A percentile compares a stretch with the other conserved stretches of the same genome.
Evolutionary conservation across 1,140 invertebrate species (phyloP).

Genomic region (Oreohelix idahoensis): DNA sequence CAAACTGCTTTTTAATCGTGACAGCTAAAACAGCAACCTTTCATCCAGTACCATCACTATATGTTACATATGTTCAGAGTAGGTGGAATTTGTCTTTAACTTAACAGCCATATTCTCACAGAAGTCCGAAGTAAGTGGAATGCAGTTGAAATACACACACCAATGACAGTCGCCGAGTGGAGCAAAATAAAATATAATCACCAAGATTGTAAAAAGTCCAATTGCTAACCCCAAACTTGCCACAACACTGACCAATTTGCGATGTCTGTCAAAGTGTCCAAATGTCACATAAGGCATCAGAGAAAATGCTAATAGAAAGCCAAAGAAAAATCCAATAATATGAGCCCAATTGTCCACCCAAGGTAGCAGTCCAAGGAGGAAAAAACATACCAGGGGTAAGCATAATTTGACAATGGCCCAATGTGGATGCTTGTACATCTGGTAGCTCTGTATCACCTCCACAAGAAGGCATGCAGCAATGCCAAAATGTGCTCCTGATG

Average conservation of each 20-base stretch:
- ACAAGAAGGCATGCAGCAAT: conserved; percentile 92
- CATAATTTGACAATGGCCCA: conserved; percentile 85
- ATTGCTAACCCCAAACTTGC: conserved; percentile 83
- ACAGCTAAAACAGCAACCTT: no score
- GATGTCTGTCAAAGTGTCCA: conserved; percentile 83
- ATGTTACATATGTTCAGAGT: no score
- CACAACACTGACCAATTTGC: conserved; percentile 83
- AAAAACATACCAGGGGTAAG: conserved; percentile 82
- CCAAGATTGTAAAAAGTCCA: conserved; percentile 83
- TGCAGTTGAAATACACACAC: conserved; percentile 93
- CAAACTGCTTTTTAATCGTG: no score
- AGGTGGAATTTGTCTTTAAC: conserved; percentile 59
- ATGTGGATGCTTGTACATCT: conserved; percentile 84
- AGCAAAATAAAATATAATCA: conserved; percentile 89
- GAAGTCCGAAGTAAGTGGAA: conserved; percentile 90
- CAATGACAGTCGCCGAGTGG: conserved; percentile 90
- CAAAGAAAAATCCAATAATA: conserved; percentile 90
- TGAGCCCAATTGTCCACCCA: conserved; percentile 99
- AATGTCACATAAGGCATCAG: conserved; percentile 91
- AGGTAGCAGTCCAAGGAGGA: conserved; percentile 91
- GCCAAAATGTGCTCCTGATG: conserved; percentile 93
- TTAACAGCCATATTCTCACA: conserved; percentile 91
- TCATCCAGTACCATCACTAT: no score
- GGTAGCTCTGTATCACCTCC: conserved; percentile 84
- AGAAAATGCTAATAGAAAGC: conserved; percentile 91